A percentile compares a stretch with the other conserved stretches of the same genome.
phyloP scores from a whole-genome alignment of 2,113 vertebrate species.

The Drymodes brunneopygia region DNA sequence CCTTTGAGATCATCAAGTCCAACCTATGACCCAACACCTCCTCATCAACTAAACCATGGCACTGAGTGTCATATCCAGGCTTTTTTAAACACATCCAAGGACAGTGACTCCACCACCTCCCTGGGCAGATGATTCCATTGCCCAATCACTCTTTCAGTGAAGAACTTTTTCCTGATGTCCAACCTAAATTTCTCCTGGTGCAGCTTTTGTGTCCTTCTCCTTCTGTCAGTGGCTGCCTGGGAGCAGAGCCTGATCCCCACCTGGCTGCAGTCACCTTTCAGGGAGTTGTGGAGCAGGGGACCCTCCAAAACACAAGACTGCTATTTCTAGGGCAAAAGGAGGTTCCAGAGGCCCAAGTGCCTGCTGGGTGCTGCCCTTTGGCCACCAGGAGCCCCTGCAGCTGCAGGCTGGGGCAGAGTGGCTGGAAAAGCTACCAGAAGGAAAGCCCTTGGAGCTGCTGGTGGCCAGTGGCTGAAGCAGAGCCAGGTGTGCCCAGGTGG shows the following conservation, averaged over 20 bases:
- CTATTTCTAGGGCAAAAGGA: background rate
- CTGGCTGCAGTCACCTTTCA: background rate
- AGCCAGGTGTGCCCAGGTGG: background rate
- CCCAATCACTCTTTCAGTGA: background rate
- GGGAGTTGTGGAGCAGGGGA: background rate
- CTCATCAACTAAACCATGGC: background rate
- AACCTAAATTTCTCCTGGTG: background rate
- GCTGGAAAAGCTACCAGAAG: background rate
- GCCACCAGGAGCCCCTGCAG: background rate
- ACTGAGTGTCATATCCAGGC: background rate
- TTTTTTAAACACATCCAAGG: background rate
- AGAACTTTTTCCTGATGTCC: background rate
- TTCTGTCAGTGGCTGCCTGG: background rate
- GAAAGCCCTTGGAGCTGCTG: accelerated
- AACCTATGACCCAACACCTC: background rate
- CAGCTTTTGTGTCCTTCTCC: background rate
- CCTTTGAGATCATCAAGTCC: background rate
- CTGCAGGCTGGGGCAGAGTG: background rate
- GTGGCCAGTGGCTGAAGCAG: accelerated
- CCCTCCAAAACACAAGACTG: accelerated
- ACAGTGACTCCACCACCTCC: background rate
- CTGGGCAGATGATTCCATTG: background rate
- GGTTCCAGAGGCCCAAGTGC: background rate
- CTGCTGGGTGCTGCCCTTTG: background rate
- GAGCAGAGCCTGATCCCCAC: accelerated